Evolutionary conservation across 2,113 vertebrate genomes (phyloP).

Genomic region (Entelurus aequoreus): DNA sequence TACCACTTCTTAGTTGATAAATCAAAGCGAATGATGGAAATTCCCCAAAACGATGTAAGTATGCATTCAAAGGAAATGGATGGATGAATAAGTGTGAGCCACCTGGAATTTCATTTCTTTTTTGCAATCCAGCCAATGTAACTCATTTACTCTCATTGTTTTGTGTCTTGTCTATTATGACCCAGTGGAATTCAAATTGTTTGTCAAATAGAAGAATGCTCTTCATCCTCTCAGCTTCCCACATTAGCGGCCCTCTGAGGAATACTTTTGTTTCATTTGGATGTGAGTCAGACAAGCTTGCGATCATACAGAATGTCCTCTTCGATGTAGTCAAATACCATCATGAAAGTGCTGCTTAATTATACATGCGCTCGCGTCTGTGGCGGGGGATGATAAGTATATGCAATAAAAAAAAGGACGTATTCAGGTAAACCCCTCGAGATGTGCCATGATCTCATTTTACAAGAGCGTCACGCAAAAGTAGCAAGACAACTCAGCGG

Average conservation of each 20-base stretch:
- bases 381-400: neutral
- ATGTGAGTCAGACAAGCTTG: too few relatives aligned
- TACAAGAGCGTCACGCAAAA: too few relatives aligned
- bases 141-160: neutral
- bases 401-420: neutral
- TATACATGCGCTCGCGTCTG: neutral
- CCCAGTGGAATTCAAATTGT: too few relatives aligned
- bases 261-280: too few relatives aligned
- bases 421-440: neutral
- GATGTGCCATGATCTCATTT: too few relatives aligned
- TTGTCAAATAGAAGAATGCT: neutral
- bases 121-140: neutral
- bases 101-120: neutral
- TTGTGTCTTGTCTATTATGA: neutral
- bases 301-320: too few relatives aligned
- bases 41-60: too few relatives aligned
- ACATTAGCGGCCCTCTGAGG: neutral
- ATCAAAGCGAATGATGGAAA: too few relatives aligned
- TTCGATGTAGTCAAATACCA: neutral
- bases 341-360: neutral
- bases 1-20: too few relatives aligned
- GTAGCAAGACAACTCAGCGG: too few relatives aligned
- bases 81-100: too few relatives aligned
- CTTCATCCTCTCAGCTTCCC: neutral
- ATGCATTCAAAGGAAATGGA: too few relatives aligned